Base-by-base conservation (phyloP, 1,140 invertebrate species). In the Solenopsis invicta region DNA sequence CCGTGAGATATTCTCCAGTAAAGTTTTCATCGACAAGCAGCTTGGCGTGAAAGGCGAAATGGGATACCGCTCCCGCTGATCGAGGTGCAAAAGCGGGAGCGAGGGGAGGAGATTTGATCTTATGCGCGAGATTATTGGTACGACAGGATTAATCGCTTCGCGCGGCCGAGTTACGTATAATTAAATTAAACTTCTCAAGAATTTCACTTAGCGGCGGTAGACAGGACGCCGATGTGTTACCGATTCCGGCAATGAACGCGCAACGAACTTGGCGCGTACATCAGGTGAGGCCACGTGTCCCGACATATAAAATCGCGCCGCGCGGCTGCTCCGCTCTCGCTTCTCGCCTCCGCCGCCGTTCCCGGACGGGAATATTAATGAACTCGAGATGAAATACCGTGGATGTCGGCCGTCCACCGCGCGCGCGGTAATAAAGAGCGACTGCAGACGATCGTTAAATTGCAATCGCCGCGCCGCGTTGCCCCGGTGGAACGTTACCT, bases 161-260 rank as follows among this genome's bases (percentile, higher is more conserved):
- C 76, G 37, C 86, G 86, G 74, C 67, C 80, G 81, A 71, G 66
- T 85, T 89, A 84, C 77, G 88, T 93, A 91, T 92, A 93, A 93
- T 93, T 92, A 93, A 93, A 93, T 92, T 90, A 90, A 93, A 93
- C 91, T 93, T 92, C 87, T 88, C 87, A 93, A 93, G 92, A 93
- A 93, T 93, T 93, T 92, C 92, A 93, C 91, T 93, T 93, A 93
- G 84, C 85, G 45, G 34, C 50, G 64, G 78, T 72, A 88, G 89
- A 90, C 88, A 87, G 86, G 75, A 87, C 81, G 91, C 87, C 88
- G 86, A 93, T 92, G 87, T 92, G 89, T 93, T 93, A 93, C 89
- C 92, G 87, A 91, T 93, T 91, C 85, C 88, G 41, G 62, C 50
- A 89, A 72, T 71, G 76, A 77, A 74, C 66, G 41, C 61, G 69